A percentile compares a stretch with the other conserved stretches of the same genome.
These are phyloP conservation scores for Platysteira castanea DNA, from an alignment of 2,113 vertebrate genomes.

Conservation along the genomic window DNA sequence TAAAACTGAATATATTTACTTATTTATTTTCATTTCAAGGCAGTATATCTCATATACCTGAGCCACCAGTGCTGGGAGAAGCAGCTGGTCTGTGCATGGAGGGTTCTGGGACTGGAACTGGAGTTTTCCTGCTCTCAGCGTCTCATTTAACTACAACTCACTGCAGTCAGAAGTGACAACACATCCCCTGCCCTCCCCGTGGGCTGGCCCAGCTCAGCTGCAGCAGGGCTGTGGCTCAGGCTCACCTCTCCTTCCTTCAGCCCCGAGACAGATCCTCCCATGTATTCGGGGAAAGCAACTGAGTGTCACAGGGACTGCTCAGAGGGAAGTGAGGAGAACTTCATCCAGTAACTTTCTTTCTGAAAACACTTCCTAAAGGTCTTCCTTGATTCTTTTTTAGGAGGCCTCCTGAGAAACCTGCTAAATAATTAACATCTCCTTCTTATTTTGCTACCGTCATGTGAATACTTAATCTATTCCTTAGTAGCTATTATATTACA, in stretches of 20 bases:
- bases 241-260: background rate
- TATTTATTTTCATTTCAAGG: background rate
- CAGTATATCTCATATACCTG: background rate
- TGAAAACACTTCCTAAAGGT: background rate
- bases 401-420: background rate
- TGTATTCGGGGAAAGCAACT: background rate
- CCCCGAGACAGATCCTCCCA: background rate
- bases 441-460: background rate
- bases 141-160: background rate
- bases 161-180: background rate
- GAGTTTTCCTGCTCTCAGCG: background rate
- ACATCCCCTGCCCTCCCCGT: background rate
- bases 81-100: fast-evolving
- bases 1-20: background rate
- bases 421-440: background rate
- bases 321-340: background rate
- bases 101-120: background rate
- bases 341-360: background rate
- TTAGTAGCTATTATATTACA: background rate
- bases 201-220: background rate
- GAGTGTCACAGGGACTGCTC: background rate
- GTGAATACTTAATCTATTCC: background rate
- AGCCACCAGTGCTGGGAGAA: background rate
- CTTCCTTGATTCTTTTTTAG: background rate
- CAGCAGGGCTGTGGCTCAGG: background rate